phyloP scores from a whole-genome alignment of 2,888 invertebrate species.

The Campoplex nolae region DNA sequence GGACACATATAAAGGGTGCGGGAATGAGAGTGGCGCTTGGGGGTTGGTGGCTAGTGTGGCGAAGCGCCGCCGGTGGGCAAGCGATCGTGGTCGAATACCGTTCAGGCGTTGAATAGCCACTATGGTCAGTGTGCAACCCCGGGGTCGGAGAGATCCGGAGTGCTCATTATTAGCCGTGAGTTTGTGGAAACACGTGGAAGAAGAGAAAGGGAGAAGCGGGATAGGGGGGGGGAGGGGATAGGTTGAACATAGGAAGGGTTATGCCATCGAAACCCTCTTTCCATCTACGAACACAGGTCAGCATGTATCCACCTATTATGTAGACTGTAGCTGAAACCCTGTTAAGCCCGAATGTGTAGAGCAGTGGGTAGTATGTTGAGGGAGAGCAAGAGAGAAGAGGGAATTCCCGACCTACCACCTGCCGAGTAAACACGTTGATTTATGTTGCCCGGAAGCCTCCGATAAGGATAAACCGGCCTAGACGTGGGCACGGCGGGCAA shows the following conservation, averaged over 20 bases:
- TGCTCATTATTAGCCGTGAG: slow-evolving; percentile 80
- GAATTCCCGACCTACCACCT: slow-evolving; percentile 66
- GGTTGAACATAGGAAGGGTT: background rate
- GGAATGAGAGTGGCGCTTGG: slow-evolving; percentile 47
- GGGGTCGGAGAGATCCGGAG: slow-evolving; percentile 69
- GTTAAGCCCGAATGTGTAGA: slow-evolving; percentile 28
- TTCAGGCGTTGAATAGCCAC: slow-evolving; percentile 66
- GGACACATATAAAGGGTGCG: background rate
- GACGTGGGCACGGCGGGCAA: slow-evolving; percentile 63
- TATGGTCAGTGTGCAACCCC: slow-evolving; percentile 52
- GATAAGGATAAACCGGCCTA: slow-evolving; percentile 80
- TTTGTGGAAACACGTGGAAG: slow-evolving; percentile 69
- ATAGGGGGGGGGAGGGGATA: background rate
- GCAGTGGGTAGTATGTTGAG: background rate
- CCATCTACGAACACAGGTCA: slow-evolving; percentile 46
- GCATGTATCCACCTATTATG: slow-evolving; percentile 54
- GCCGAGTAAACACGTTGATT: slow-evolving; percentile 82
- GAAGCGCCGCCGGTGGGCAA: slow-evolving; percentile 55
- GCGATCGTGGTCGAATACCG: slow-evolving; percentile 67
- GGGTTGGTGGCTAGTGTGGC: slow-evolving; percentile 56
- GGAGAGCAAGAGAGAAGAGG: slow-evolving; percentile 38
- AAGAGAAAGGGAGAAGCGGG: background rate
- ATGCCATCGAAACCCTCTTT: slow-evolving; percentile 26
- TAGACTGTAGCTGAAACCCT: slow-evolving; percentile 29
- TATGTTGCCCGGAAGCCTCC: slow-evolving; percentile 78